Evolutionary conservation across 2,113 vertebrate genomes (phyloP), one percentile per base, ranked within the genome.

Genomic region (Corynorhinus townsendii): DNA sequence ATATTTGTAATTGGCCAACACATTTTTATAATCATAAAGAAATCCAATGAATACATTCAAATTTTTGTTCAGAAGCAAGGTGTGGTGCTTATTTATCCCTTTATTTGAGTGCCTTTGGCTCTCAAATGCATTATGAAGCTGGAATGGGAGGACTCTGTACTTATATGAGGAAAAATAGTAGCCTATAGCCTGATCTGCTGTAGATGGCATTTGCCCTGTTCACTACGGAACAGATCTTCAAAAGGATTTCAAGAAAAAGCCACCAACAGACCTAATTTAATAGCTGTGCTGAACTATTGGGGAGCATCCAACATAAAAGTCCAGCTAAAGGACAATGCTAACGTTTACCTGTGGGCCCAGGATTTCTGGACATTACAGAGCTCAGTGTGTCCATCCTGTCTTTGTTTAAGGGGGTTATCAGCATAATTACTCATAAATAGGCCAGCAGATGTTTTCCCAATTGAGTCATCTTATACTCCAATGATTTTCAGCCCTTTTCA

Each of bases 131-230:
- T 93, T 96, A 94, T 24, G 79, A 96, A 96, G 68, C 95, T 79
- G 91, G 71, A 95, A 90, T 90, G 75, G 90, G 89, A 98, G 87
- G 92, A 81, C 52, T 66, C 69, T 95, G 82, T 93, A 88, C 91
- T 97, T 98, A 98, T 98, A 93, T 97, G 98, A 97, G 71, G 93
- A 92, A 95, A 96, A 98, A 97, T 59, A 96, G 89, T 96, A 98
- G 98, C 96, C 97, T 97, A 83, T 94, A 93, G 90, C 86, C 97
- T 96, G 95, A 92, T 96, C 84, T 81, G 94, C 92, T 84, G 81
- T 43, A 90, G 88, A 93, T 98, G 97, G 97, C 97, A 97, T 97
- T 97, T 98, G 95, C 91, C 96, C 97, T 91, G 94, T 96, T 98
- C 97, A 94, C 96, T 84, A 86, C 96, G 97, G 96, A 98, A 64